A percentile compares a stretch with the other conserved stretches of the same genome.
phyloP scores from a whole-genome alignment of 1,140 invertebrate species.

The Sipha flava region DNA sequence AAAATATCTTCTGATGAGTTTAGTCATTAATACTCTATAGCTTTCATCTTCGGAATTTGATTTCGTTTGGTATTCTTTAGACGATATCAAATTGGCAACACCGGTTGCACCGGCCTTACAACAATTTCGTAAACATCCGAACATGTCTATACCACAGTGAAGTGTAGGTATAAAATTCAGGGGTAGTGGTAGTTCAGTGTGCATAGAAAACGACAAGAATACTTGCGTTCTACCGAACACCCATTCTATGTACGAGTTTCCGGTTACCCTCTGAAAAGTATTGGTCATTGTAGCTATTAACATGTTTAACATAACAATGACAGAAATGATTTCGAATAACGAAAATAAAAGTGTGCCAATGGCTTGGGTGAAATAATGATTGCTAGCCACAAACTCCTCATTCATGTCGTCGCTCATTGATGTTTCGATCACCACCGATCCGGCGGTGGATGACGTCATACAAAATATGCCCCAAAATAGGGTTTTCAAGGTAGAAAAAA shows the following conservation, averaged over 20 bases:
- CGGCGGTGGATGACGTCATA: slow-evolving; percentile 56
- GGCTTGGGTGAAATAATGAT: slow-evolving; percentile 52
- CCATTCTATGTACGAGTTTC: slow-evolving; percentile 54
- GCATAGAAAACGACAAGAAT: neutral
- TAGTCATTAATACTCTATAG: too few relatives aligned
- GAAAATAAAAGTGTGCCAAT: slow-evolving; percentile 55
- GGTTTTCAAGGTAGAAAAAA: slow-evolving; percentile 53
- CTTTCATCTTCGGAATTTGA: too few relatives aligned
- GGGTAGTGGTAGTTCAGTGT: neutral
- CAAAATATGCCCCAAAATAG: slow-evolving; percentile 70
- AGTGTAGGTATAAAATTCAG: neutral
- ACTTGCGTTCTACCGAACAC: slow-evolving; percentile 52
- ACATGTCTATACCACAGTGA: neutral
- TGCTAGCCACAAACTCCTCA: slow-evolving; percentile 33
- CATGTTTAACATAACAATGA: slow-evolving; percentile 66
- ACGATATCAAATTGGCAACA: too few relatives aligned
- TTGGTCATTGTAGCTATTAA: slow-evolving; percentile 69
- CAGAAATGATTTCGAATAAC: slow-evolving; percentile 57
- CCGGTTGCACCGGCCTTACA: slow-evolving; percentile 40
- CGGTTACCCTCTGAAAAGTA: slow-evolving; percentile 57
- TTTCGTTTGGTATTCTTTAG: too few relatives aligned
- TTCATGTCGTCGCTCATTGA: neutral
- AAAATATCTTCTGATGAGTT: too few relatives aligned
- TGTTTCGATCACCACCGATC: slow-evolving; percentile 52
- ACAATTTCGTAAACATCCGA: neutral